These are phyloP conservation scores for Monochamus saltuarius DNA, from an alignment of 1,140 invertebrate genomes.

Conservation along the genomic window DNA sequence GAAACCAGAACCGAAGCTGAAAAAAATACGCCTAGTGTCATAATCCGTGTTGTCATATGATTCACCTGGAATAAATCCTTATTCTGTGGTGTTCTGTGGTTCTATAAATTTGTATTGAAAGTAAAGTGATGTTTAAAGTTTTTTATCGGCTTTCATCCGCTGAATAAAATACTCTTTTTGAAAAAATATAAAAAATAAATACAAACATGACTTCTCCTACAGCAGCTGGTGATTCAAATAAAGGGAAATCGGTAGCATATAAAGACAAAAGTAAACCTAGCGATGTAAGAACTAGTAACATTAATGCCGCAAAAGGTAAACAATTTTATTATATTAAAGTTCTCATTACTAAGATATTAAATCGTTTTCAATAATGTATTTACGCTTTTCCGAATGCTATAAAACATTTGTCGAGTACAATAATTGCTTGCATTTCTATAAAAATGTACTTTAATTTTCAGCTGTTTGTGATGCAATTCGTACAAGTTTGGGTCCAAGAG, in stretches of 20 bases:
- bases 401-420: neutral
- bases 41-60: too few species aligned
- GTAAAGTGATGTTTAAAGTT: too few species aligned
- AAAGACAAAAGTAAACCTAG: constrained; percentile 92
- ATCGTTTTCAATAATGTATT: too few species aligned
- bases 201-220: constrained; percentile 49
- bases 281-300: constrained; percentile 94
- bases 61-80: too few species aligned
- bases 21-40: too few species aligned
- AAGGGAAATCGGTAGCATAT: constrained; percentile 57
- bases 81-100: too few species aligned
- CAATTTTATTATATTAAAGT: constrained; percentile 19
- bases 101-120: too few species aligned
- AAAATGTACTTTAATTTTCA: constrained; percentile 55
- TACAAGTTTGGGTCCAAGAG: constrained; percentile 95
- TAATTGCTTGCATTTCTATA: neutral
- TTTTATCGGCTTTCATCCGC: constrained; percentile 3
- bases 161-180: neutral
- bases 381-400: too few species aligned
- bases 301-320: constrained; percentile 95
- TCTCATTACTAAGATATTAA: too few species aligned
- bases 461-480: constrained; percentile 98
- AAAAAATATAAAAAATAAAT: constrained; percentile 14
- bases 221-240: constrained; percentile 49
- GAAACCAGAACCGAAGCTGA: too few species aligned